Evolutionary conservation across 2,888 invertebrate species (phyloP).

Genomic region (Synergus gifuensis): DNA sequence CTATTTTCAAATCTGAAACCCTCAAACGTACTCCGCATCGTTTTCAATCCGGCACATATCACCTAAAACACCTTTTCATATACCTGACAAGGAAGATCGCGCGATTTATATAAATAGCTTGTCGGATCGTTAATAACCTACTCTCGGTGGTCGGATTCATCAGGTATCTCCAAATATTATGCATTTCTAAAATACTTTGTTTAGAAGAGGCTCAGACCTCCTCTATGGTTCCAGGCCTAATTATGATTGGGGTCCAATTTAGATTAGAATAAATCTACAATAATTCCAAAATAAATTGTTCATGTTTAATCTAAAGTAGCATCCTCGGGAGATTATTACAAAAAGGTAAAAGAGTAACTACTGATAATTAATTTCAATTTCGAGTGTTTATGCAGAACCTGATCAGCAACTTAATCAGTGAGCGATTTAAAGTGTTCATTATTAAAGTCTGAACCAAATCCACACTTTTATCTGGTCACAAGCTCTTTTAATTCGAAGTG

Average conservation of each 20-base stretch:
- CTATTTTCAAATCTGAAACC: conserved; percentile 21
- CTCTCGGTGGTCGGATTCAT: conserved; percentile 23
- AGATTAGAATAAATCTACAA: no score
- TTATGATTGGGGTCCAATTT: no score
- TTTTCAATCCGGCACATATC: conserved; percentile 17
- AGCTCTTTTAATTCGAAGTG: conserved; percentile 24
- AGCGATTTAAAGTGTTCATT: no score
- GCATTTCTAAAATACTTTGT: conserved; percentile 5
- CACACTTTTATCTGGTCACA: not conserved
- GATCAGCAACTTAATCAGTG: not conserved
- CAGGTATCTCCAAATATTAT: conserved; percentile 18
- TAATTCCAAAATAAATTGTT: not conserved
- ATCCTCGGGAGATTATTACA: not conserved
- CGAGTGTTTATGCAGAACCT: no score
- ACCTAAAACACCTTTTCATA: conserved; percentile 40
- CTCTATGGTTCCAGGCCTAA: no score
- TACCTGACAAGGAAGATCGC: conserved; percentile 35
- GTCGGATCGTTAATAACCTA: conserved; percentile 38
- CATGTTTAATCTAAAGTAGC: not conserved
- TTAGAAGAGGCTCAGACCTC: not conserved
- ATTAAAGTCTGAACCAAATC: not conserved
- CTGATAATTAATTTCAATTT: no score
- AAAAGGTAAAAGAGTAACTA: not conserved
- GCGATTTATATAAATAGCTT: conserved; percentile 39
- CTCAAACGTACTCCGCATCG: conserved; percentile 21